These are phyloP conservation scores for Coenonympha glycerion DNA, from an alignment of 2,888 invertebrate genomes.

Conservation along the genomic window DNA sequence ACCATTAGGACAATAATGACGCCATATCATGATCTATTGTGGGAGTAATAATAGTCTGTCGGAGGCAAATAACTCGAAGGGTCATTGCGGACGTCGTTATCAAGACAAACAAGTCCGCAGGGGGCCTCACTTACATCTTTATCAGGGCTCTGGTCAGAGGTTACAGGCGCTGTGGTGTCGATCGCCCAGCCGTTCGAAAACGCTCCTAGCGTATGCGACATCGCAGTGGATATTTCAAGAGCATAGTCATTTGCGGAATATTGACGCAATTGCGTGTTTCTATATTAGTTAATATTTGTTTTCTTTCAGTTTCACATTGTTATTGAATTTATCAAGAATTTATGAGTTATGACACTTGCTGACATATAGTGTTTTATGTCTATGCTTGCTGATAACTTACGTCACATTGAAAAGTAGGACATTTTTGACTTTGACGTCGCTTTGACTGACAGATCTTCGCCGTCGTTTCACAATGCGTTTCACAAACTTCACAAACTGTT, in stretches of 20 bases:
- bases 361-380: too few species aligned
- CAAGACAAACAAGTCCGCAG: slow-evolving; percentile 65
- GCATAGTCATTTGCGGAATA: slow-evolving; percentile 20
- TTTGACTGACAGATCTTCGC: too few species aligned
- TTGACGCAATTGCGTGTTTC: slow-evolving; percentile 21
- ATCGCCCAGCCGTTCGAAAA: slow-evolving; percentile 68
- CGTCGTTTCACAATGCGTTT: too few species aligned
- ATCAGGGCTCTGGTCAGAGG: slow-evolving; percentile 58
- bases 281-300: not conserved
- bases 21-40: slow-evolving; percentile 39
- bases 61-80: slow-evolving; percentile 23
- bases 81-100: slow-evolving; percentile 38
- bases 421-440: too few species aligned
- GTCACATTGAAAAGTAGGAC: too few species aligned
- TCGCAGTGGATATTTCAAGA: slow-evolving; percentile 32
- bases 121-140: slow-evolving; percentile 68
- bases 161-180: slow-evolving; percentile 58
- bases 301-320: slow-evolving; percentile 1
- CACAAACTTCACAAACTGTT: too few species aligned
- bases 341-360: not conserved
- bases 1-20: slow-evolving; percentile 34
- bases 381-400: too few species aligned
- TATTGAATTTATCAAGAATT: too few species aligned
- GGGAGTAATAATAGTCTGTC: slow-evolving; percentile 32
- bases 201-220: slow-evolving; percentile 50